Evolutionary conservation across 1,140 invertebrate genomes (phyloP), one percentile per base, ranked within the genome.

Genomic region (Papilio xuthus): DNA sequence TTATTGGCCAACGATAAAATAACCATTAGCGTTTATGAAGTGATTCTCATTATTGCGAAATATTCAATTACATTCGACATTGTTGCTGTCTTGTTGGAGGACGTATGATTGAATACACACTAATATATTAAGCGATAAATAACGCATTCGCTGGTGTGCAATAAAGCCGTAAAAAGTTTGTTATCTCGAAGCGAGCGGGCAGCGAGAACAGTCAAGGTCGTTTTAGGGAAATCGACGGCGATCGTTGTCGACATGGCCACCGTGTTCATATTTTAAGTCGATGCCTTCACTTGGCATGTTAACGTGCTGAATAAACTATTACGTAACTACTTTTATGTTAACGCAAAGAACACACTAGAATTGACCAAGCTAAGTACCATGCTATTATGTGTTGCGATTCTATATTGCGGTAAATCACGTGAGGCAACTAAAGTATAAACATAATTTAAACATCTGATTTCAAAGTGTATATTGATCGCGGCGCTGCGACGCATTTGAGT

Each of bases 181-280:
- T 90, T 92, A 90, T 88, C 86, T 86, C 78, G 82, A 81, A 82
- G 82, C 85, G 88, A 86, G 85, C 83, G 86, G 81, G 80, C 81
- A 80, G 84, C 85, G 81, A 81, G 77, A 80, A 76, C 84, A 85
- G 79, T 77, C 92, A 92, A 93, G 92, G 92, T 91, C 92, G 88
- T 86, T 88, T 90, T 91, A 90, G 91, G 91, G 88, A 93, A 92
- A 92, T 89, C 87, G 87, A 86, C 87, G 86, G 83, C 77, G 86
- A 80, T 85, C 78, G 72, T 76, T 78, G 77, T 70, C 42, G 82
- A 84, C 91, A 88, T 89, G 86, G 88, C 88, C 88, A 91, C 80
- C 71, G 44, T 47, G 44, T 73, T 50, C 20, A 44, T 44, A 50
- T 73, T 73, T 72, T 47, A 26, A 67, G 26, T 67, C 26, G 26